Evolutionary conservation across 2,797 vertebrate species (phyloP), one percentile per base, ranked within the genome.

Genomic region (Telmatherina bonti): DNA sequence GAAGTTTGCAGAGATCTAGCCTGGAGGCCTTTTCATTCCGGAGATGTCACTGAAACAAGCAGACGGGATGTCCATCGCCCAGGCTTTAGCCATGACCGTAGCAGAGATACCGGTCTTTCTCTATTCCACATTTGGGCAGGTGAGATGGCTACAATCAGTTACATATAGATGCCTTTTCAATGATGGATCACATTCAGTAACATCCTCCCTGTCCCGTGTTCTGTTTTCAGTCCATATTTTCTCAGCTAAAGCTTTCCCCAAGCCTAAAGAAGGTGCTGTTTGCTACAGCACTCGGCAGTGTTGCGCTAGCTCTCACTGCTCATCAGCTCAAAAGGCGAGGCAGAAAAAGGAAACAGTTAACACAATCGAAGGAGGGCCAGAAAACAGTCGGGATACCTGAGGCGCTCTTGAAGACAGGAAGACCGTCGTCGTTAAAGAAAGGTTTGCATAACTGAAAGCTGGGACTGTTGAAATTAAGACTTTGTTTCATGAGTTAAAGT

Each of bases 61-160:
- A 0, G 97, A 98, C 18, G 96, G 97, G 66, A 93, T 98, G 94
- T 97, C 97, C 88, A 90, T 99, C 58, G 96, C 97, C 82, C 97
- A 98, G 93, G 98, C 98, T 59, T 89, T 99, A 92, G 98, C 98
- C 67, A 99, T 99, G 98, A 99, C 98, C 0, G 96, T 99, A 66
- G 98, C 98, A 0, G 98, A 99, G 94, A 99, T 99, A 81, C 98
- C 98, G 0, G 97, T 99, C 82, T 99, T 99, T 74, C 95, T 99
- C 13, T 99, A 98, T 77, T 98, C 97, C 0, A 97, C 97, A 0
- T 99, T 99, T 54, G 98, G 98, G 15, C 98, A 99, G 98, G 98
- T 99, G 94, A 91, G 36, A 33, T 16, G 8, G 4, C 26, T 16
- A 22, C 11, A 49, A 1, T 47, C 20, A 29, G 3, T 35, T 16